These are phyloP conservation scores for Muntiacus muntjak DNA, from an alignment of 2,113 vertebrate species.

Conservation along the genomic window DNA sequence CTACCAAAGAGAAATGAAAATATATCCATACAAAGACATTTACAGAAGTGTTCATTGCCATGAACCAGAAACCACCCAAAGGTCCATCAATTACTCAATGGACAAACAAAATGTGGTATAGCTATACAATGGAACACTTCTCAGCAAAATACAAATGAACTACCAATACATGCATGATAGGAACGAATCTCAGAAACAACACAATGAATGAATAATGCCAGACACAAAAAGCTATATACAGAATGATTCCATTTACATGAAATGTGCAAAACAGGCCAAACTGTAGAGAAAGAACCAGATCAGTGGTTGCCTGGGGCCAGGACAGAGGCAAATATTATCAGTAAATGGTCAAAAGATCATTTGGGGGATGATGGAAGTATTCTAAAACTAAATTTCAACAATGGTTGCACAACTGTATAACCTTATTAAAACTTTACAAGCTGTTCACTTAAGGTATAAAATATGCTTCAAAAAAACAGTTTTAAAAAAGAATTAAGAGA, in stretches of 20 bases:
- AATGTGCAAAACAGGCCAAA: background rate
- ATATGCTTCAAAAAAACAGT: background rate
- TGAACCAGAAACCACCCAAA: background rate
- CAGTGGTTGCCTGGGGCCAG: background rate
- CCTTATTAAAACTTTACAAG: background rate
- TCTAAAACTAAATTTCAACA: background rate
- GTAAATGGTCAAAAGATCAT: background rate
- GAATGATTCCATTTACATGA: background rate
- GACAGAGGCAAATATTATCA: background rate
- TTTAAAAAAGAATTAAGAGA: background rate
- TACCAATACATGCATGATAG: background rate
- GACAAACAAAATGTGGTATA: background rate
- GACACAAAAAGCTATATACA: background rate
- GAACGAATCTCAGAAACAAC: background rate
- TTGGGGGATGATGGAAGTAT: background rate
- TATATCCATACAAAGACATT: background rate
- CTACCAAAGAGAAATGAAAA: background rate
- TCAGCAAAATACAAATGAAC: background rate
- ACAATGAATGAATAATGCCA: background rate
- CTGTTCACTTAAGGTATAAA: background rate
- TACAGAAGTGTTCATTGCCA: background rate
- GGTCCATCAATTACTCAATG: background rate
- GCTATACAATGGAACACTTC: background rate
- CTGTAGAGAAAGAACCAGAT: background rate
- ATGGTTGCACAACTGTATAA: background rate